These are phyloP conservation scores for Microcebus jonahi DNA, from an alignment of 2,113 vertebrate species.

Conservation along the genomic window DNA sequence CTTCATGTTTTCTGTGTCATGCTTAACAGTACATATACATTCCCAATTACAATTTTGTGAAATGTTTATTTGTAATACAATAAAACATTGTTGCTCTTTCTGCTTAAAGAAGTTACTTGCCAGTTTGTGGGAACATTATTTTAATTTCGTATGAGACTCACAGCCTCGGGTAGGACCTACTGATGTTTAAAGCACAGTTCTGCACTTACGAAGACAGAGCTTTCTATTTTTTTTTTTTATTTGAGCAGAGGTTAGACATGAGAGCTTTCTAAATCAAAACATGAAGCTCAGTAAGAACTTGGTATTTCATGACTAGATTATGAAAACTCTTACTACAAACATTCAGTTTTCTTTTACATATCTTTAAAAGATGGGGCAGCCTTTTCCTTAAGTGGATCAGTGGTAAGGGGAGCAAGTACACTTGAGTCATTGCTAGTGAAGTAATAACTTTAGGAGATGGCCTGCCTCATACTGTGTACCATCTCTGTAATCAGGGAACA, in stretches of 20 bases:
- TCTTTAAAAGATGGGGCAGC: background rate
- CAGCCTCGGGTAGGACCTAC: background rate
- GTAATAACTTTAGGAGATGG: background rate
- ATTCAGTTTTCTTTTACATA: background rate
- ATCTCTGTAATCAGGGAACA: background rate
- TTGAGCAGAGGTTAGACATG: too few relatives aligned
- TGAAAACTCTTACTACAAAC: conserved; percentile 33
- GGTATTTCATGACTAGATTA: conserved; percentile 17
- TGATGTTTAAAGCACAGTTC: background rate
- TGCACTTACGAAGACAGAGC: background rate
- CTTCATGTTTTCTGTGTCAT: conserved; percentile 60
- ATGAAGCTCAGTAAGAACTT: background rate
- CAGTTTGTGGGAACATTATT: conserved; percentile 59
- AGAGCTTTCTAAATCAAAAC: conserved; percentile 40
- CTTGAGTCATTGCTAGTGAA: background rate
- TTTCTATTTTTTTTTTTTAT: background rate
- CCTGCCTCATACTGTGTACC: background rate
- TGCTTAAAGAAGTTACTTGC: conserved; percentile 59
- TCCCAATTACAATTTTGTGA: conserved; percentile 63
- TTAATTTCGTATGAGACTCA: conserved; percentile 44
- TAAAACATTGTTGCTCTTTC: conserved; percentile 65
- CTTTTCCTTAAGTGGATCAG: background rate
- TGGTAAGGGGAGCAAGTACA: background rate
- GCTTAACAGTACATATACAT: conserved; percentile 58
- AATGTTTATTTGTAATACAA: conserved; percentile 71